These are phyloP conservation scores for Leptodirus hochenwartii DNA, from an alignment of 2,888 invertebrate genomes.

Conservation along the genomic window DNA sequence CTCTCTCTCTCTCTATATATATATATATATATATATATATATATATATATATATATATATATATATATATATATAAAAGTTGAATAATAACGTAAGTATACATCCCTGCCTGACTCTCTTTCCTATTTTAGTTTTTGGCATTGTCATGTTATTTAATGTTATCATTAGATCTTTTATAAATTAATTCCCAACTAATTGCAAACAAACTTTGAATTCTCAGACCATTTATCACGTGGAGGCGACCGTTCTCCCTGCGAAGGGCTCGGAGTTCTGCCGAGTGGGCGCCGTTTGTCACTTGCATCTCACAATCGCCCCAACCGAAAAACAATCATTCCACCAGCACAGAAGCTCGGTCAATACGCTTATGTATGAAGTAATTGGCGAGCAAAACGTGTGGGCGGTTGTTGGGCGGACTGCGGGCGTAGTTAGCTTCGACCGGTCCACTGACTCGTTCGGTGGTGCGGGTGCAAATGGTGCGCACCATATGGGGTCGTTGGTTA, in stretches of 20 bases:
- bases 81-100: too few relatives aligned
- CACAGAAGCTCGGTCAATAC: conserved; percentile 30
- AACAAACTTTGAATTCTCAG: too few relatives aligned
- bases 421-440: conserved; percentile 29
- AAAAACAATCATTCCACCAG: conserved; percentile 6
- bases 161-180: too few relatives aligned
- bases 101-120: too few relatives aligned
- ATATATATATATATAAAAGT: too few relatives aligned
- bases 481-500: too few relatives aligned
- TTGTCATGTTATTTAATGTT: too few relatives aligned
- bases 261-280: conserved; percentile 72
- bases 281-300: conserved; percentile 75
- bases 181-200: too few relatives aligned
- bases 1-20: too few relatives aligned
- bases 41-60: too few relatives aligned
- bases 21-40: too few relatives aligned
- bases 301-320: conserved; percentile 39
- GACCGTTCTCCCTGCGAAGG: conserved; percentile 58
- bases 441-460: conserved; percentile 25
- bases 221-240: conserved; percentile 71
- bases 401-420: conserved; percentile 82
- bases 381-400: conserved; percentile 87
- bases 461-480: neutral
- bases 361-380: conserved; percentile 85
- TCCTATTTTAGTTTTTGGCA: too few relatives aligned